Conservation (phyloP, 2,113 vertebrate species). For the Gila orcuttii region DNA sequence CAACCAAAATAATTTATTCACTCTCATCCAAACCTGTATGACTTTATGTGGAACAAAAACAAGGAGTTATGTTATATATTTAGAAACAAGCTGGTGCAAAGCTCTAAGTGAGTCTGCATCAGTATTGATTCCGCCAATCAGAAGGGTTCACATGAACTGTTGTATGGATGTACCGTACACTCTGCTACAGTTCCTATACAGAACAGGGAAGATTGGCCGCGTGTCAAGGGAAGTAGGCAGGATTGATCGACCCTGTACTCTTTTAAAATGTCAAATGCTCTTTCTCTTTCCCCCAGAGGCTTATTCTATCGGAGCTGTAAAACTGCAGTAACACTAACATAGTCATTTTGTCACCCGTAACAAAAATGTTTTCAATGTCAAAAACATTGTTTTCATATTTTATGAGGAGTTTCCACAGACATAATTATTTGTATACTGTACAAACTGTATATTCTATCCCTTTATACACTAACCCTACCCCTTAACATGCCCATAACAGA, state of each 20-base stretch:
- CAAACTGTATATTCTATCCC: too few relatives aligned
- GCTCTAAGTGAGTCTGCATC: neutral
- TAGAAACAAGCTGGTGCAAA: neutral
- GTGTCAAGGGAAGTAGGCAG: neutral
- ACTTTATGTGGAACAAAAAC: neutral
- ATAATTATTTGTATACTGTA: too few relatives aligned
- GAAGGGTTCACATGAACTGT: neutral
- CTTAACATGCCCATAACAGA: too few relatives aligned
- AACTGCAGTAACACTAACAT: constrained; percentile 22
- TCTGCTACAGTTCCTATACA: neutral
- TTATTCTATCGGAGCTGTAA: constrained; percentile 30
- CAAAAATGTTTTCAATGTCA: too few relatives aligned
- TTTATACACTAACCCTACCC: too few relatives aligned
- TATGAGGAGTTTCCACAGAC: too few relatives aligned
- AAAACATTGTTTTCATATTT: too few relatives aligned
- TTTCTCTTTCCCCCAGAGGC: constrained; percentile 19
- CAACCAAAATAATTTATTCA: neutral
- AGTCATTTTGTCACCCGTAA: neutral
- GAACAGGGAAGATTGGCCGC: neutral
- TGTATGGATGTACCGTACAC: neutral
- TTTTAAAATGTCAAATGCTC: constrained; percentile 41
- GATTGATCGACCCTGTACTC: constrained; percentile 27
- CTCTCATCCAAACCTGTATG: neutral
- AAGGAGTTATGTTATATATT: neutral
- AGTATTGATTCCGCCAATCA: constrained; percentile 9